Evolutionary conservation across 2,888 invertebrate genomes (phyloP), one percentile per base, ranked within the genome.

Genomic region (Thymelicus sylvestris): DNA sequence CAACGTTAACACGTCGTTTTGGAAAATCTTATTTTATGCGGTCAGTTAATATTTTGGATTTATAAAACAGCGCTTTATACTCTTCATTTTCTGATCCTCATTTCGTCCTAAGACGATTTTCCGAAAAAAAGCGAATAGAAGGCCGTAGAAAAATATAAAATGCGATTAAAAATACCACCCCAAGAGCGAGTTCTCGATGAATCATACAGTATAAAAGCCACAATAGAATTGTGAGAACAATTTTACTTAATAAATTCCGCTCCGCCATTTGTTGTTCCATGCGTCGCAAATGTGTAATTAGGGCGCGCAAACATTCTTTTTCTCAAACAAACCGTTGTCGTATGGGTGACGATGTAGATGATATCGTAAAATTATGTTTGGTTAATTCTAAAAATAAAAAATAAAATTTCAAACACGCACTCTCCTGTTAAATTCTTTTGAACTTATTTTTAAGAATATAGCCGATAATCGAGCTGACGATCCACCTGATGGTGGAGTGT

Each of bases 271-370:
- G 83, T 87, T 86, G 83, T 86, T 83, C 79, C 77, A 79, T 78
- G 75, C 74, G 65, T 75, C 76, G 80, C 80, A 82, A 81, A 80
- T 79, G 77, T 79, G 84, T 72, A 73, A 83, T 82, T 83, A 79
- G 87, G 85, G 81, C 83, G 80, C 78, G 76, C 81, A 85, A 87
- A 88, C 85, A 87, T 81, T 82, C 81, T 80, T 80, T 77, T 77
- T 80, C 78, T 76, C 79, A 78, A 67, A 80, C 78, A 81, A 52
- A 78, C 76, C 75, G 74, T 75, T 73, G 80, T 84, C 80, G 83
- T 73, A 76, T 77, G 73, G 78, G 77, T 82, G 81, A 84, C 78
- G 81, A 15, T 19, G 57, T 38, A 48, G 63, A 48, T 31, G 39
- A 57, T 38, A 38, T 38, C 19, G 57, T 48, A 63, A 55, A 55